Evolutionary conservation across 2,113 vertebrate species (phyloP), one percentile per base, ranked within the genome.

Genomic region (Phalacrocorax carbo): DNA sequence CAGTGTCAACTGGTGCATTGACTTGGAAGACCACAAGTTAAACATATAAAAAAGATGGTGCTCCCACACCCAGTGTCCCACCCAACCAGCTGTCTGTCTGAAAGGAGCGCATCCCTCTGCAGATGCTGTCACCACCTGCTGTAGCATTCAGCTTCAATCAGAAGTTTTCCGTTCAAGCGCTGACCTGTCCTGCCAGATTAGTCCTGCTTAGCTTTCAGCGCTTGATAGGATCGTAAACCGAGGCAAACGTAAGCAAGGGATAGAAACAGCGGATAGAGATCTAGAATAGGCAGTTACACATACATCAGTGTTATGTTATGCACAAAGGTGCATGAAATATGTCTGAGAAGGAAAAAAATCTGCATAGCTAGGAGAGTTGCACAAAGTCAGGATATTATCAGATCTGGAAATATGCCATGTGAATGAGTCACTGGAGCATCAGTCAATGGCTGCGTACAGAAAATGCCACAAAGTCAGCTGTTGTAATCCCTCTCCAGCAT

Each of bases 281-380:
- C 96, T 97, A 49, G 40, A 95, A 22, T 54, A 76, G 3, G 75
- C 62, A 82, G 76, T 95, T 91, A 57, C 66, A 69, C 78, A 82
- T n/a, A 68, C 49, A 85, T 58, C 36, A 3, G 72, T 55, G 42
- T 70, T 88, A 42, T 38, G 96, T 96, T 96, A 94, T 90, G 96
- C 93, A 79, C 94, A 94, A 65, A 96, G 93, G 92, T 93, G 96
- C 96, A 0, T 96, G 96, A 97, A 96, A 88, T 96, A 97, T 97
- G 96, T 76, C 89, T 49, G 65, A 91, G 85, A 54, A 64, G 27
- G 82, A 83, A 91, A 93, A 82, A 58, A 42, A 40, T 64, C 77
- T 72, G 34, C 58, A 72, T 85, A 91, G 87, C 40, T 95, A 90
- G 73, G 58, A 85, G 75, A 65, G 40, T 49, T 90, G 66, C 40